These are phyloP conservation scores for Acestrorhynchus altus DNA, from an alignment of 2,797 vertebrate genomes.

Conservation along the genomic window DNA sequence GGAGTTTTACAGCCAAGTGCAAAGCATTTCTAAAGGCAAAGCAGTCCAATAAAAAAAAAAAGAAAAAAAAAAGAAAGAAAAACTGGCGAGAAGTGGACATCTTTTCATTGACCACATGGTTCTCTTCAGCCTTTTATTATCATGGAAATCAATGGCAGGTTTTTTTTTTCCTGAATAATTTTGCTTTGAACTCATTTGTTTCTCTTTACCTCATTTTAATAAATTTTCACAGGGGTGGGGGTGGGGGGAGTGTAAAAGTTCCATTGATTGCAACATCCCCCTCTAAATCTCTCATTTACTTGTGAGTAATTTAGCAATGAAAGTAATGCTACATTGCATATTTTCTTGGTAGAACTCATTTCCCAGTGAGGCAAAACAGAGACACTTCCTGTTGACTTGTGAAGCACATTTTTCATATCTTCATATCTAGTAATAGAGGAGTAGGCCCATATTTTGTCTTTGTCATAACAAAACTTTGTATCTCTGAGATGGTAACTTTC, in stretches of 20 bases:
- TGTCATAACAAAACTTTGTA: background rate
- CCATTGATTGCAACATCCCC: background rate
- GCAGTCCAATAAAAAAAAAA: conserved; percentile 76
- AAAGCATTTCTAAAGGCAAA: conserved; percentile 86
- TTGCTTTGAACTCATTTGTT: conserved; percentile 45
- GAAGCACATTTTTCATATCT: background rate
- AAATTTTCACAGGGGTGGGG: background rate
- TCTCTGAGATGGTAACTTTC: background rate
- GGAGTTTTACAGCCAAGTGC: conserved; percentile 85
- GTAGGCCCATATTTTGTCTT: background rate
- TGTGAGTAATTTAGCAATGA: background rate
- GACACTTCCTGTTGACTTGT: background rate
- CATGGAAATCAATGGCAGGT: conserved; percentile 85
- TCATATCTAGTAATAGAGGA: background rate
- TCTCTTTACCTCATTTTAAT: conserved; percentile 29
- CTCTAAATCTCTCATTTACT: conserved; percentile 1
- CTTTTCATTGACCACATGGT: conserved; percentile 90
- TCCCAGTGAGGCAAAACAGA: background rate
- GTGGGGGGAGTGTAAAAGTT: background rate
- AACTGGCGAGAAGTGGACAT: conserved; percentile 87
- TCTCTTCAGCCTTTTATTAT: conserved; percentile 85
- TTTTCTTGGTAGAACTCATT: background rate
- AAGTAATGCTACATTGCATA: background rate
- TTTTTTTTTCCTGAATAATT: conserved; percentile 67
- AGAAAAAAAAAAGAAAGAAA: conserved; percentile 60